Percentiles rank a stretch among this genome's conserved stretches.
Evolutionary conservation across 2,888 invertebrate genomes (phyloP).

Genomic region (Pilophorus perplexus): DNA sequence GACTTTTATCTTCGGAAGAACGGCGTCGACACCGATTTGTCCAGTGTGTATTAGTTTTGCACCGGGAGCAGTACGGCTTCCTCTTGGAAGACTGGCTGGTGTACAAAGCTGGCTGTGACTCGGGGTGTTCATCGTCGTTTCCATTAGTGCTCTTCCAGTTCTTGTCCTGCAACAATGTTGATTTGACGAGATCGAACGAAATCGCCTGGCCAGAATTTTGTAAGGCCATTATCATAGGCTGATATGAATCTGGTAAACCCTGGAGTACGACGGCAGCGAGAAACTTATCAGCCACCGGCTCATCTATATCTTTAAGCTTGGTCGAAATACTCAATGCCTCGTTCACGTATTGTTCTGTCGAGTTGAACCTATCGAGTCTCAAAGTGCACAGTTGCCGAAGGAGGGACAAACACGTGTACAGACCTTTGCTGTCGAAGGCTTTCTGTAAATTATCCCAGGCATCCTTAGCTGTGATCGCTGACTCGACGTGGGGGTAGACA

Average conservation of each 20-base stretch:
- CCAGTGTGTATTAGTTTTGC: not conserved
- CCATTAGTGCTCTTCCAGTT: not conserved
- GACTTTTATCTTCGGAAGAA: not conserved
- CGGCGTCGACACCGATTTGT: conserved; percentile 10
- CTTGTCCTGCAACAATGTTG: conserved; percentile 4
- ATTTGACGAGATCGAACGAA: not conserved
- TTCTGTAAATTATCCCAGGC: not conserved
- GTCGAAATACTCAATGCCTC: conserved; percentile 11
- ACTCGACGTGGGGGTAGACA: not conserved
- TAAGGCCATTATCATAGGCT: conserved; percentile 24
- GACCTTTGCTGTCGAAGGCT: conserved; percentile 2
- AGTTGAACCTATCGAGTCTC: not conserved
- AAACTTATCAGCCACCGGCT: conserved; percentile 13
- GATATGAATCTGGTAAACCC: conserved; percentile 1
- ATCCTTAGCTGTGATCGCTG: not conserved
- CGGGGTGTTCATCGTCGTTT: too few relatives aligned
- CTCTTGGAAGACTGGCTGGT: too few relatives aligned
- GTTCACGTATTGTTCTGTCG: conserved; percentile 35
- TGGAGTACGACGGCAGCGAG: conserved; percentile 21
- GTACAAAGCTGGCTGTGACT: not conserved
- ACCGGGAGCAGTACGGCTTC: conserved; percentile 16
- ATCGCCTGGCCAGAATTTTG: not conserved
- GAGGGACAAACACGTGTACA: not conserved
- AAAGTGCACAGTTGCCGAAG: not conserved
- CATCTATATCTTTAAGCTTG: not conserved